Evolutionary conservation across 1,140 invertebrate genomes (phyloP).

Genomic region (Scylla paramamosain): DNA sequence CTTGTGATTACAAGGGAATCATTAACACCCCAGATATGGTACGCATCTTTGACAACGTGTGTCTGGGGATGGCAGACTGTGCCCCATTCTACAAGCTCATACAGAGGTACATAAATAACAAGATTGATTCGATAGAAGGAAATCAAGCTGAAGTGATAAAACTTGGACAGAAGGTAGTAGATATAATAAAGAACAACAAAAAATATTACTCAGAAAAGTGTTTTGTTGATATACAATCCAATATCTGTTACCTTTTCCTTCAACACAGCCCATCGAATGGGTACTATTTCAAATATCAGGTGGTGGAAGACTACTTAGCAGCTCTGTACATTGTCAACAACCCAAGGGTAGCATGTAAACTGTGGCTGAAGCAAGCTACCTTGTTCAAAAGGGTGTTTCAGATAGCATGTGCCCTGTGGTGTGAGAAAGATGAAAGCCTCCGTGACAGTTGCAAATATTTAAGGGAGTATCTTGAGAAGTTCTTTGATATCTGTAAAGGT

Average conservation of each 20-base stretch:
- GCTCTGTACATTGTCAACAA: conserved; percentile 38
- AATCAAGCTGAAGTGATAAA: not conserved
- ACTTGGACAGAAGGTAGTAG: not conserved
- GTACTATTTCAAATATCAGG: not conserved
- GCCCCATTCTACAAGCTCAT: conserved; percentile 4
- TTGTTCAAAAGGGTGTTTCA: conserved; percentile 54
- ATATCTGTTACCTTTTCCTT: not conserved
- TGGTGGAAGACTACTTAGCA: conserved; percentile 50
- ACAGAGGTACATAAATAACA: not conserved
- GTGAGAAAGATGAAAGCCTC: not conserved
- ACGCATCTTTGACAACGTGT: not conserved
- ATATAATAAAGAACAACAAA: not conserved
- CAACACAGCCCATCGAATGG: not conserved
- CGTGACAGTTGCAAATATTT: not conserved
- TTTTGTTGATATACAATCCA: not conserved
- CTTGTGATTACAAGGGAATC: conserved; percentile 12
- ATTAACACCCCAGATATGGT: conserved; percentile 29
- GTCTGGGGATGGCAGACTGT: not conserved
- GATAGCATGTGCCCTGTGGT: conserved; percentile 53
- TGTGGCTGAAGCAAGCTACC: conserved; percentile 6
- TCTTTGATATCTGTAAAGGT: not conserved
- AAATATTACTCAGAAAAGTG: not conserved
- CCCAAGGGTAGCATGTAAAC: not conserved
- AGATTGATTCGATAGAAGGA: not conserved
- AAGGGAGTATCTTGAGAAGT: not conserved